These are phyloP conservation scores for Tetranychus truncatus DNA, from an alignment of 2,888 invertebrate species.

Conservation along the genomic window DNA sequence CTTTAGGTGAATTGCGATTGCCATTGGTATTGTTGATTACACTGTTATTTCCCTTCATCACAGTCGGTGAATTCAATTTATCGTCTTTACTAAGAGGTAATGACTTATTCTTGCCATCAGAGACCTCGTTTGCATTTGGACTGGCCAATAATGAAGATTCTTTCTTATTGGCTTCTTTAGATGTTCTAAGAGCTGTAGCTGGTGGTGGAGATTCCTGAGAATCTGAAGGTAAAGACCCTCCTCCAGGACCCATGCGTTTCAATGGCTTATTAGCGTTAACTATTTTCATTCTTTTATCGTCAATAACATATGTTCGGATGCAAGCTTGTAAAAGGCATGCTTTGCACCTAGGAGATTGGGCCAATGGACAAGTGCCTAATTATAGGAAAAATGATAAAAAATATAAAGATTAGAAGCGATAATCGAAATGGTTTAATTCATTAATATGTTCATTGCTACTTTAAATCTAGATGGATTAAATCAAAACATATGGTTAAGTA, in stretches of 20 bases:
- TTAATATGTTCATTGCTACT: not conserved
- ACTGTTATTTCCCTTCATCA: not conserved
- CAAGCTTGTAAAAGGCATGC: slow-evolving; percentile 21
- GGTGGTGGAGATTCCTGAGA: not conserved
- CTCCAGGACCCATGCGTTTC: slow-evolving; percentile 6
- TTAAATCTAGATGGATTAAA: not conserved
- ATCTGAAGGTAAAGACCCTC: not conserved
- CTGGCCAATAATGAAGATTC: not conserved
- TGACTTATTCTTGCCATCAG: not conserved
- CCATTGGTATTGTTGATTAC: slow-evolving; percentile 11
- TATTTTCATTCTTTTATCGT: slow-evolving; percentile 16
- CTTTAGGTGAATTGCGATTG: slow-evolving; percentile 13
- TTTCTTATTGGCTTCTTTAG: not conserved
- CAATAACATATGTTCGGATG: slow-evolving; percentile 21
- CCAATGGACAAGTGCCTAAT: slow-evolving; percentile 17
- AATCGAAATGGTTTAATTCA: not conserved
- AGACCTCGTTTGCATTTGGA: not conserved
- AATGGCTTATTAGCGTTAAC: slow-evolving; percentile 13
- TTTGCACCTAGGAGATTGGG: slow-evolving; percentile 19
- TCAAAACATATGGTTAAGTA: not conserved
- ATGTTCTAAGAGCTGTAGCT: not conserved
- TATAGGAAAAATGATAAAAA: not conserved
- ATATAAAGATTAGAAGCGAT: not conserved
- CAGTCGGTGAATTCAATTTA: slow-evolving; percentile 3
- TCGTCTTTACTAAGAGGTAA: not conserved